Percentiles rank a stretch among this genome's conserved stretches.
phyloP scores from a whole-genome alignment of 2,797 vertebrate species.

The Petrocephalus sullivani region DNA sequence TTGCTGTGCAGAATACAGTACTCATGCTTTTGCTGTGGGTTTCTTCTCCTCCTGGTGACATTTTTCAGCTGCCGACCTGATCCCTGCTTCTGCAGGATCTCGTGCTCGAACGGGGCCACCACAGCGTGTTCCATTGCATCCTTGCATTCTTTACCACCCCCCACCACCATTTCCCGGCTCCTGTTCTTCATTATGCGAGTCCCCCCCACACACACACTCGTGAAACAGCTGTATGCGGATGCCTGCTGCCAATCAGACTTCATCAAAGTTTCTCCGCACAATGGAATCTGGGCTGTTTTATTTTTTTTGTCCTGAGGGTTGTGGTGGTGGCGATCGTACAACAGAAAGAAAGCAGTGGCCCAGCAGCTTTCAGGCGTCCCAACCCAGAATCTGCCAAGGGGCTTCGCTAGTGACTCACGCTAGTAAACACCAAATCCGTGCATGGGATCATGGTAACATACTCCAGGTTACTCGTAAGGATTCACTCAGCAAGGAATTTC shows the following conservation, averaged over 20 bases:
- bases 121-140: neutral
- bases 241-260: neutral
- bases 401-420: neutral
- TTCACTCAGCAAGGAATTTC: neutral
- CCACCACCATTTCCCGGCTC: neutral
- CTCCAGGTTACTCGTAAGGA: neutral
- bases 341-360: neutral
- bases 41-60: neutral
- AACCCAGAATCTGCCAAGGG: neutral
- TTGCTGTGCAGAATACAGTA: no score
- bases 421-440: neutral
- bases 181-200: neutral
- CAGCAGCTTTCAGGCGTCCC: neutral
- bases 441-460: neutral
- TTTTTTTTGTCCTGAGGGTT: constrained; percentile 25
- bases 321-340: constrained; percentile 11
- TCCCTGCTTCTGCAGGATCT: neutral
- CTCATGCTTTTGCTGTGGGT: neutral
- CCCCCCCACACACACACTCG: neutral
- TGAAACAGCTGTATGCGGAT: neutral
- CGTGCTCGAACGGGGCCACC: neutral
- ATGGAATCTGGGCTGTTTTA: constrained; percentile 17
- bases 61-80: neutral
- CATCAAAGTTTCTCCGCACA: neutral
- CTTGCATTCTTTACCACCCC: neutral